phyloP scores from a whole-genome alignment of 2,113 vertebrate genomes.

The Symphodus melops region DNA sequence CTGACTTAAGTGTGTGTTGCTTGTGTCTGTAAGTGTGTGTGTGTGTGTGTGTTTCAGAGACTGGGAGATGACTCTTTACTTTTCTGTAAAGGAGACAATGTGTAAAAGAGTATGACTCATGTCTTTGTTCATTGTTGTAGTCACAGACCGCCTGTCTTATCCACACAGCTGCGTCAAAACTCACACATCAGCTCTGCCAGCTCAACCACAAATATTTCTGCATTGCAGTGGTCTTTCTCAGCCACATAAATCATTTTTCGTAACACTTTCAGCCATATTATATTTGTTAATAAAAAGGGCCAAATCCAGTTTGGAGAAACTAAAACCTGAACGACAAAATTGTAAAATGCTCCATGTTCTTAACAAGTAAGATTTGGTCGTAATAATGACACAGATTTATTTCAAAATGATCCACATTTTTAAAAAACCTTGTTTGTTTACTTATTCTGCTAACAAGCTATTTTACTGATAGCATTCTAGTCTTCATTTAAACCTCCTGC shows the following conservation, averaged over 20 bases:
- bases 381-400: background rate
- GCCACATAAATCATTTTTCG: slow-evolving; percentile 15
- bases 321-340: background rate
- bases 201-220: slow-evolving; percentile 18
- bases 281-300: slow-evolving; percentile 17
- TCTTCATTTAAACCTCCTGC: no score
- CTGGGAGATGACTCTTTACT: slow-evolving; percentile 56
- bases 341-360: slow-evolving; percentile 1
- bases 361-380: slow-evolving; percentile 3
- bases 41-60: background rate
- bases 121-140: slow-evolving; percentile 80
- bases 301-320: background rate
- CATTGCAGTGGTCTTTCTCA: background rate
- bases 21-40: slow-evolving; percentile 17
- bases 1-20: slow-evolving; percentile 31
- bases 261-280: background rate
- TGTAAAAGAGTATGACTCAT: slow-evolving; percentile 73
- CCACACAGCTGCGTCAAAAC: slow-evolving; percentile 56
- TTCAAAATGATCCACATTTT: no score
- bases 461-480: no score
- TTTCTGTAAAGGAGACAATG: slow-evolving; percentile 67
- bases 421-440: no score
- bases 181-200: slow-evolving; percentile 28
- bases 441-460: no score
- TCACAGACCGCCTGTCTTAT: slow-evolving; percentile 54